phyloP scores from a whole-genome alignment of 2,113 vertebrate genomes.

The Sylvilagus bachmani region DNA sequence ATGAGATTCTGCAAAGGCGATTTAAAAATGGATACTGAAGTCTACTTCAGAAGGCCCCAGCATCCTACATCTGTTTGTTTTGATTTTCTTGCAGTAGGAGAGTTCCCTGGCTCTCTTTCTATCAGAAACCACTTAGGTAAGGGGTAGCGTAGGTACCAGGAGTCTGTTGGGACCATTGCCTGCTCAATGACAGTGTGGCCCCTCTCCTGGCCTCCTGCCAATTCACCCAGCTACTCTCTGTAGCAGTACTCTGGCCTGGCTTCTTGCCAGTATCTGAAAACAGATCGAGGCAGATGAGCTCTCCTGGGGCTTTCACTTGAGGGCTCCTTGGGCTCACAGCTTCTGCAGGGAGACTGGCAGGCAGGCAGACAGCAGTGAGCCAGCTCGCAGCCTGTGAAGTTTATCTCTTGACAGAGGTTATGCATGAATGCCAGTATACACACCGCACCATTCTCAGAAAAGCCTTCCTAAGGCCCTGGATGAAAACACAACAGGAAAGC shows the following conservation, averaged over 20 bases:
- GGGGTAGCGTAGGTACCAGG: not conserved
- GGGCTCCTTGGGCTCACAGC: not conserved
- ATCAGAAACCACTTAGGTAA: conserved; percentile 27
- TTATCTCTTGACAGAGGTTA: not conserved
- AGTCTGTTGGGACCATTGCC: not conserved
- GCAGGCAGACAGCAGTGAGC: not conserved
- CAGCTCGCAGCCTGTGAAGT: not conserved
- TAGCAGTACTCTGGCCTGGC: not conserved
- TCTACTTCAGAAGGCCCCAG: not conserved
- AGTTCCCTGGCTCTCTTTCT: not conserved
- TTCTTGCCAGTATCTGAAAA: conserved; percentile 48
- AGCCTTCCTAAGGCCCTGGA: not conserved
- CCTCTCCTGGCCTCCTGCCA: not conserved
- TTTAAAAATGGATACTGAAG: not conserved
- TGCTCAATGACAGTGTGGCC: not conserved
- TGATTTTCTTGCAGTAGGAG: not conserved
- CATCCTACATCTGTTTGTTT: not conserved
- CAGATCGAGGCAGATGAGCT: not conserved
- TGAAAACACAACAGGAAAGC: not conserved
- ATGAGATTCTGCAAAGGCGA: not conserved
- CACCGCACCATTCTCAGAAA: not conserved
- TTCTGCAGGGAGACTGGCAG: not conserved
- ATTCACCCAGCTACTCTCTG: not conserved
- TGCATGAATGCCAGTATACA: not conserved
- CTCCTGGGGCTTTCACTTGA: not conserved